Evolutionary conservation across 2,888 invertebrate species (phyloP), one percentile per base, ranked within the genome.

Genomic region (Agonopterix arenella): DNA sequence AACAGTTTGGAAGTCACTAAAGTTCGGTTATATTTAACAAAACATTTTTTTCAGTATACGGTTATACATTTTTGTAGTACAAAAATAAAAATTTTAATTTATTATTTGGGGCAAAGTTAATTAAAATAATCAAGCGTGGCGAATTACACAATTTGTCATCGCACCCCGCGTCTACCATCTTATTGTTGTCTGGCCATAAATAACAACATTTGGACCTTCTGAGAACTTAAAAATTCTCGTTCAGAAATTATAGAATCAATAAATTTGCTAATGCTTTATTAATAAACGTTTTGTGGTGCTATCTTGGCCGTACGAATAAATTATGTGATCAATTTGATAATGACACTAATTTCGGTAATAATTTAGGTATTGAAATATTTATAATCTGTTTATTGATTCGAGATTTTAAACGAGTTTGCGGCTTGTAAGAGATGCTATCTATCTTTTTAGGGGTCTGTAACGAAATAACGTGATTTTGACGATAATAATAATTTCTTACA

Each of bases 61-160:
- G 5, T 8, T 18, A 18, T 18, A 18, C 4, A 3, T 18, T 18
- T 18, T 18, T 18, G 28, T 28, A 7, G 18, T 18, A 4, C 18
- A 1, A 28, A 28, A 28, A 28, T 5, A 1, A 7, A 28, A 28
- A 28, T 28, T 4, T 28, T 5, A 5, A 28, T 44, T 60, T 67
- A 59, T 71, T 64, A 68, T 66, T 59, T 62, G 56, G 54, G 58
- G 62, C 56, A 46, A 56, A 70, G 64, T 76, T 79, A 83, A 84
- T 84, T 84, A 83, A 74, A 76, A 79, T 81, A 77, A 80, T 80
- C 70, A 70, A 70, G 68, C 75, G 70, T 70, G 61, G 63, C 77
- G 78, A 83, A 85, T 85, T 79, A 73, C 71, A 73, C 62, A 84
- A 86, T 86, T 85, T 86, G 86, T 86, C 88, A 84, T 81, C 73